Percentiles rank a stretch among this genome's conserved stretches.
These are phyloP conservation scores for Cynopterus sphinx DNA, from an alignment of 2,797 vertebrate species.

Conservation along the genomic window DNA sequence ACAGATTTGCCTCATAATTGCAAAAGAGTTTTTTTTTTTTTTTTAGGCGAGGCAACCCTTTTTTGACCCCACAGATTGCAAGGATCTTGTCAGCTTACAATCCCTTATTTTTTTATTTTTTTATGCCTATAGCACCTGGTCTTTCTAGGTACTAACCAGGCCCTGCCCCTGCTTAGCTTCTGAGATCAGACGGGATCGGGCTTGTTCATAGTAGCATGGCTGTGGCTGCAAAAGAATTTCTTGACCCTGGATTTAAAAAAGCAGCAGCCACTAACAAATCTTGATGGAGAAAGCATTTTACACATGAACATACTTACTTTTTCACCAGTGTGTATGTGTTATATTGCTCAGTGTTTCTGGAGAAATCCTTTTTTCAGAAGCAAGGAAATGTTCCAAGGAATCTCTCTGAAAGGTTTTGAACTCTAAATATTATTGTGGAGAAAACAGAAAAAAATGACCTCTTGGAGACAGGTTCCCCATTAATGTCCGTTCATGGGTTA, in stretches of 20 bases:
- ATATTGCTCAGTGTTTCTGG: neutral
- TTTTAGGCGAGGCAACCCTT: too few species aligned
- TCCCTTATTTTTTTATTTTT: too few species aligned
- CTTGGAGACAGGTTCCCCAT: neutral
- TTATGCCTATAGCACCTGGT: too few species aligned
- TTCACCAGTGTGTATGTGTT: neutral
- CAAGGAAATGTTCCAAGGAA: conserved; percentile 26
- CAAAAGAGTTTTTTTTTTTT: neutral
- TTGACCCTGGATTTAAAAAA: conserved; percentile 30
- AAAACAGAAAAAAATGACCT: neutral
- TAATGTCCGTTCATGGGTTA: neutral
- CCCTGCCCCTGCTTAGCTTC: too few species aligned
- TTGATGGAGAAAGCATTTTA: conserved; percentile 50
- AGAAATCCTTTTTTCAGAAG: conserved; percentile 58
- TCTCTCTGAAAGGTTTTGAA: conserved; percentile 43
- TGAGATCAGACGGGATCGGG: too few species aligned
- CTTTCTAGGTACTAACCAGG: too few species aligned
- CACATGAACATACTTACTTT: conserved; percentile 22
- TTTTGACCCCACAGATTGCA: too few species aligned
- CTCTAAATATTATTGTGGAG: conserved; percentile 27
- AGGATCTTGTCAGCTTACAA: too few species aligned
- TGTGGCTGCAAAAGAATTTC: neutral
- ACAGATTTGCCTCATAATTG: conserved; percentile 13
- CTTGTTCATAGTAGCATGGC: too few species aligned
- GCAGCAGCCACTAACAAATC: neutral